Conservation (phyloP, 2,888 invertebrate genomes). For the Orthosia incerta region DNA sequence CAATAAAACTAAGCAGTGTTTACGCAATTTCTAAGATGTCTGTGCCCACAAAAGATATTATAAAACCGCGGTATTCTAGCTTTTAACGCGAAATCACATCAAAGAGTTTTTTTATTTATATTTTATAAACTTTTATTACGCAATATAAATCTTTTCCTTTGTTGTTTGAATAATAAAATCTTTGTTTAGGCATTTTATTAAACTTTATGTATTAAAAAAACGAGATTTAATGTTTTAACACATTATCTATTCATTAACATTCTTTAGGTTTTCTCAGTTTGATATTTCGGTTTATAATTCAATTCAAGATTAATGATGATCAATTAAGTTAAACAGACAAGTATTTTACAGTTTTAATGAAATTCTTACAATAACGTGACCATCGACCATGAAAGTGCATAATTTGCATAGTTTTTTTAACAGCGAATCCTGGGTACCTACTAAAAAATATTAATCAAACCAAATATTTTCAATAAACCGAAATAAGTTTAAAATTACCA, state of each 20-base stretch:
- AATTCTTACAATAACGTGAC: too few species aligned
- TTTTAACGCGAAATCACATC: conserved; percentile 61
- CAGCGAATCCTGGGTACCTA: too few species aligned
- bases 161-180: conserved; percentile 63
- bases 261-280: conserved; percentile 2
- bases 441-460: background rate
- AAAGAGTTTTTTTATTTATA: conserved; percentile 64
- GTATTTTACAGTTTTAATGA: background rate
- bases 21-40: conserved; percentile 55
- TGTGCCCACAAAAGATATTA: conserved; percentile 60
- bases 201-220: conserved; percentile 37
- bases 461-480: background rate
- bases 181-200: conserved; percentile 48
- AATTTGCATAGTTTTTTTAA: too few species aligned
- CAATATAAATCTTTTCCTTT: conserved; percentile 60
- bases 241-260: conserved; percentile 6
- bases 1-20: conserved; percentile 53
- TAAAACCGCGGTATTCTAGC: conserved; percentile 54
- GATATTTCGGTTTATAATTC: background rate
- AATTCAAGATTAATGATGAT: background rate
- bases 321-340: background rate
- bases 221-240: conserved; percentile 19
- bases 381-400: too few species aligned
- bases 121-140: conserved; percentile 62
- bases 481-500: conserved; percentile 72